Evolutionary conservation across 1,140 invertebrate species (phyloP), one percentile per base, ranked within the genome.

Genomic region (Pygmarrhopalites habei): DNA sequence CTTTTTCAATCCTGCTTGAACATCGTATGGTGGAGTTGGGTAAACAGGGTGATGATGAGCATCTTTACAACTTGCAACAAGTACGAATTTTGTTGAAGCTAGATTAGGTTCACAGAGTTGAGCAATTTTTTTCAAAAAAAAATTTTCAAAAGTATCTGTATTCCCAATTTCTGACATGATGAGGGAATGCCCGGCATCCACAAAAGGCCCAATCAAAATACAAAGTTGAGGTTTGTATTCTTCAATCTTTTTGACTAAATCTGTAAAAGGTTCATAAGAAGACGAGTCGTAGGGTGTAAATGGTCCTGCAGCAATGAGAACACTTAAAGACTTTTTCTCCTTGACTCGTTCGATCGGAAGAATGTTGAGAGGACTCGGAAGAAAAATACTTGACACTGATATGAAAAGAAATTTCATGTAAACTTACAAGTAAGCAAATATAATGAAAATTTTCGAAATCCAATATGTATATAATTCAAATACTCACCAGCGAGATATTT

Each of bases 131-230:
- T 81, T 75, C 12, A 85, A 80, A 73, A 91, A 91, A 61, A 86
- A 81, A 2, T 83, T 78, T 52, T 86, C 83, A 74, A 81, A 89
- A 1, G 85, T 83, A 65, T 85, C 82, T 0, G 76, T 76, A 1
- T 74, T 58, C 58, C 83, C 75, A 2, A 78, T 76, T 56, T 79
- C 77, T 41, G 17, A 23, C 57, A 83, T 79, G 43, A 78, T 76
- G 28, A 89, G 75, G 1, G 79, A 74, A 74, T 90, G 84, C 57
- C 79, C 82, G 7, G 77, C 75, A 72, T 94, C 89, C 32, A 93
- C 70, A 71, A 95, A 90, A 4, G 92, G 91, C 0, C 92, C 92
- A 5, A 86, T 79, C 52, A 95, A 76, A 66, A 95, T 81, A 30
- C 90, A 79, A 4, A 93, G 75, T 73, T 95, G 83, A 1, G 92